phyloP scores from a whole-genome alignment of 2,888 invertebrate species.

The Drosophila paracracens region DNA sequence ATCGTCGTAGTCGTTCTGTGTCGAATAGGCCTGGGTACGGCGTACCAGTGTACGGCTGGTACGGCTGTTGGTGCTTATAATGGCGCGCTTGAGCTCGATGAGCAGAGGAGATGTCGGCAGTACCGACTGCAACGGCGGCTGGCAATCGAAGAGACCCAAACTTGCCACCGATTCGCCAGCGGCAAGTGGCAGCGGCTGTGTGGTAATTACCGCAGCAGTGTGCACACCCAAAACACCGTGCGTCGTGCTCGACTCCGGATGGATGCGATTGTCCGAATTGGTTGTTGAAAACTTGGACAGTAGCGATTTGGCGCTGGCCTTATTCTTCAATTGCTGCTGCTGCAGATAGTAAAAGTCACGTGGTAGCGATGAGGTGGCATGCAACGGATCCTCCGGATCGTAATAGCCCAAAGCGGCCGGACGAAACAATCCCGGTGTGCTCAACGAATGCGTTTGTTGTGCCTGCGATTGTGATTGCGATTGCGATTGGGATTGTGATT shows the following conservation, averaged over 20 bases:
- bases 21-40: conserved; percentile 5
- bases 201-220: conserved; percentile 72
- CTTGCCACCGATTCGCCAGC: conserved; percentile 51
- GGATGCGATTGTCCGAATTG: conserved; percentile 83
- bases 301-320: conserved; percentile 79
- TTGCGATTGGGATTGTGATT: conserved; percentile 56
- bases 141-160: conserved; percentile 75
- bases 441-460: conserved; percentile 66
- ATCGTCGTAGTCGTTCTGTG: conserved; percentile 10
- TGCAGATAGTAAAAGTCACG: conserved; percentile 84
- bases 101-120: conserved; percentile 68
- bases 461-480: conserved; percentile 54
- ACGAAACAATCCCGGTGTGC: conserved; percentile 69
- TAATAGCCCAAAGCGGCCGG: conserved; percentile 68
- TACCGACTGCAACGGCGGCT: conserved; percentile 62
- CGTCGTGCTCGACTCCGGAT: conserved; percentile 69
- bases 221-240: conserved; percentile 68
- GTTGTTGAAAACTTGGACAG: conserved; percentile 83
- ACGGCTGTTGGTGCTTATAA: conserved; percentile 62
- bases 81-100: conserved; percentile 81
- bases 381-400: conserved; percentile 75
- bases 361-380: conserved; percentile 80
- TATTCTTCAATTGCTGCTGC: conserved; percentile 83
- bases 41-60: conserved; percentile 20
- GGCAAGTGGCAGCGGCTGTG: conserved; percentile 68